phyloP scores from a whole-genome alignment of 1,140 invertebrate species.

The Arctopsyche grandis region DNA sequence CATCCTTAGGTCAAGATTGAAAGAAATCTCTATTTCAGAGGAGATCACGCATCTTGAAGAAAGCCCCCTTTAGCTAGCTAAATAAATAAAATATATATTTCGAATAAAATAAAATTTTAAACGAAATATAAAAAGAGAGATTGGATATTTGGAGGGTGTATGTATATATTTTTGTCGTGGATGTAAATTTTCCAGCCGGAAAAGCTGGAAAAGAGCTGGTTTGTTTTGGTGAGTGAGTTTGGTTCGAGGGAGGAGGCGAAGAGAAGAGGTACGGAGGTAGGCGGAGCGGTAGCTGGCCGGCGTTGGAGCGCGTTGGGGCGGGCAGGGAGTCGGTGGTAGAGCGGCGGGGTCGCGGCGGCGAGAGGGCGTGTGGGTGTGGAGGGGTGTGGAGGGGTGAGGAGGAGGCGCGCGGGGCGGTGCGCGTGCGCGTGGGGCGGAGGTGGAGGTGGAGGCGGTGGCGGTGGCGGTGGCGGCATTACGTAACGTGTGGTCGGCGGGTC shows the following conservation, averaged over 20 bases:
- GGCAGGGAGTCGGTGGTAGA: not conserved
- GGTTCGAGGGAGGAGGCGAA: not conserved
- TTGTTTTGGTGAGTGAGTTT: not conserved
- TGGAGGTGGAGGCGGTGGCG: conserved; percentile 55
- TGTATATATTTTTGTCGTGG: too few species aligned
- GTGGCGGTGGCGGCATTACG: conserved; percentile 43
- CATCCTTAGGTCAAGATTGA: too few species aligned
- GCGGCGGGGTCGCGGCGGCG: conserved; percentile 17
- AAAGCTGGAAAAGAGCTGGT: too few species aligned
- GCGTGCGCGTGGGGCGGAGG: conserved; percentile 34
- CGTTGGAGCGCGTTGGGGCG: not conserved
- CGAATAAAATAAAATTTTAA: too few species aligned
- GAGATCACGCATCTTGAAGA: too few species aligned
- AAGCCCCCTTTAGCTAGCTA: too few species aligned
- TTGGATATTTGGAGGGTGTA: too few species aligned
- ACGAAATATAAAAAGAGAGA: too few species aligned
- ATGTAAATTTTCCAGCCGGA: too few species aligned
- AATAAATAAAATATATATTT: too few species aligned
- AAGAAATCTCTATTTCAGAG: too few species aligned
- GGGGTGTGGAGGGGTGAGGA: conserved; percentile 54
- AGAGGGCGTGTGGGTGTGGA: conserved; percentile 45
- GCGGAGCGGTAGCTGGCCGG: not conserved
- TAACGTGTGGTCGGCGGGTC: conserved; percentile 50
- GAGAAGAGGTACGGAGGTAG: not conserved
- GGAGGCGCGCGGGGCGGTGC: conserved; percentile 55